These are phyloP conservation scores for Brachyptera putata DNA, from an alignment of 2,888 invertebrate species.

Conservation along the genomic window DNA sequence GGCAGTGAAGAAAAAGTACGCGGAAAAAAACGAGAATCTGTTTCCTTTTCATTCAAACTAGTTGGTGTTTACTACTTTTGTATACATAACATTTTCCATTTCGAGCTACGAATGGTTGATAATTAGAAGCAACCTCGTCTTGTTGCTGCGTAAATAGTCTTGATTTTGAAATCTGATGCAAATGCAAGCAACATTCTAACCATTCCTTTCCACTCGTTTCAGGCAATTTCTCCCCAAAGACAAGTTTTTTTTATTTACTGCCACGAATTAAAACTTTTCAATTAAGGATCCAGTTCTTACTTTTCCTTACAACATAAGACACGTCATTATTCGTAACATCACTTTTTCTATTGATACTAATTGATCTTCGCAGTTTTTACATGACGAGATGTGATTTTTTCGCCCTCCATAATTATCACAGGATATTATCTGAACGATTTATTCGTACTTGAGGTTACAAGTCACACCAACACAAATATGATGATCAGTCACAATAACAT, in stretches of 20 bases:
- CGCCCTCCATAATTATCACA: no score
- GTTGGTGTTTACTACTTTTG: neutral
- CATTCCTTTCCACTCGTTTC: neutral
- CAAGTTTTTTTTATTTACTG: conserved; percentile 29
- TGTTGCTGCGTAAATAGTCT: no score
- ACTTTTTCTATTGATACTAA: conserved; percentile 26
- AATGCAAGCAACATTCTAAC: neutral
- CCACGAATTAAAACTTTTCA: conserved; percentile 32
- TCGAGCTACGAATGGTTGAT: no score
- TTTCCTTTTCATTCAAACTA: neutral
- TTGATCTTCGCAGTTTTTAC: conserved; percentile 19
- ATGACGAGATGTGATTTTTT: no score
- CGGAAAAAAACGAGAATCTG: no score
- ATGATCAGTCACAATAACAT: no score
- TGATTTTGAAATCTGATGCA: neutral
- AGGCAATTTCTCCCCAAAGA: conserved; percentile 1
- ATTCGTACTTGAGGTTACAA: no score
- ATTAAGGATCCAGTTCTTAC: conserved; percentile 25
- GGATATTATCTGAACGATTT: no score
- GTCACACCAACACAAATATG: no score
- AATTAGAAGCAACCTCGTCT: no score
- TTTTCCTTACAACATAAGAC: neutral
- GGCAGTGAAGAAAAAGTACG: no score
- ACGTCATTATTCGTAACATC: conserved; percentile 7
- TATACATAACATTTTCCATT: neutral